A percentile compares a stretch with the other conserved stretches of the same genome.
phyloP scores from a whole-genome alignment of 2,113 vertebrate species.

The Psophia crepitans region DNA sequence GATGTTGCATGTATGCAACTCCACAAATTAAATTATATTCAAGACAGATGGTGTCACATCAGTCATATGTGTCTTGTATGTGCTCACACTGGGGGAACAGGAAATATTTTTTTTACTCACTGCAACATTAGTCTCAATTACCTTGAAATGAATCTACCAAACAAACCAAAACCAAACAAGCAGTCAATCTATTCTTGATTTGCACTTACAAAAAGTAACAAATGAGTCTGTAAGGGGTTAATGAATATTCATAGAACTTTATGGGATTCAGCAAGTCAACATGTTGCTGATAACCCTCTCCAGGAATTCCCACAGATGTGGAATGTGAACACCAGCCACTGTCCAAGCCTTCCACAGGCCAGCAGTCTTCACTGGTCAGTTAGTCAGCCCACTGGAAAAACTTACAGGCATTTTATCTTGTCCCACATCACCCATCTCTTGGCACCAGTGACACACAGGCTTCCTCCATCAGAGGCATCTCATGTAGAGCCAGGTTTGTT shows the following conservation, averaged over 20 bases:
- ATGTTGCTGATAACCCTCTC: not conserved
- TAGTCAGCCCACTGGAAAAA: not conserved
- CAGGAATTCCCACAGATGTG: not conserved
- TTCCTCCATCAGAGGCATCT: not conserved
- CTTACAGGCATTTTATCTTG: not conserved
- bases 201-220: not conserved
- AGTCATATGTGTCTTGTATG: not conserved
- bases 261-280: not conserved
- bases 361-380: not conserved
- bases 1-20: not conserved
- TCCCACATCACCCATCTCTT: not conserved
- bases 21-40: not conserved
- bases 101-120: not conserved
- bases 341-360: not conserved
- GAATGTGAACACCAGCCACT: not conserved
- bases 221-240: not conserved
- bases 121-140: not conserved
- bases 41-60: not conserved
- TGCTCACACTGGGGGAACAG: accelerated
- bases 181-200: not conserved
- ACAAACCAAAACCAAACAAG: no score
- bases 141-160: not conserved
- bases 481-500: not conserved
- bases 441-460: not conserved
- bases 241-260: not conserved